These are phyloP conservation scores for Bombus confusus DNA, from an alignment of 1,140 invertebrate species.

Conservation along the genomic window DNA sequence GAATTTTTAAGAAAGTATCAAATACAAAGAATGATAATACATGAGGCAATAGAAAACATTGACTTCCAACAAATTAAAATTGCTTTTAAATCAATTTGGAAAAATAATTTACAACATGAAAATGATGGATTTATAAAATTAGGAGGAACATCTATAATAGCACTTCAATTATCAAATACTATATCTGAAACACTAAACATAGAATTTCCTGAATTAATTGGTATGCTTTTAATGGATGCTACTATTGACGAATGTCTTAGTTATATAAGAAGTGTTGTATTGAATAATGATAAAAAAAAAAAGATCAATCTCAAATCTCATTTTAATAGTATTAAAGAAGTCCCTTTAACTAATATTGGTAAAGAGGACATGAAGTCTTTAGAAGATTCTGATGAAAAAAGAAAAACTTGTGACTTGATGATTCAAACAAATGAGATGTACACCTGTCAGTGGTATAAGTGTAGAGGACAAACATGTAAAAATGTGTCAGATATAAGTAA, in stretches of 20 bases:
- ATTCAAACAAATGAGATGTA: neutral
- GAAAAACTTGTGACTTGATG: neutral
- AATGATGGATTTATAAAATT: constrained; percentile 80
- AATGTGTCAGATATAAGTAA: neutral
- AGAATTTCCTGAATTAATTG: constrained; percentile 74
- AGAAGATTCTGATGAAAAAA: neutral
- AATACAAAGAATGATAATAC: constrained; percentile 12
- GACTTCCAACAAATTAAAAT: constrained; percentile 77
- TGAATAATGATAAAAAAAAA: neutral
- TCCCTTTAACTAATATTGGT: neutral
- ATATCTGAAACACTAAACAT: constrained; percentile 66
- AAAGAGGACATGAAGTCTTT: neutral
- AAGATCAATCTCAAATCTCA: neutral
- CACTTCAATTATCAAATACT: constrained; percentile 78
- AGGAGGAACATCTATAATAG: constrained; percentile 82
- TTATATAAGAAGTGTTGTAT: constrained; percentile 56
- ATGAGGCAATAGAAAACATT: constrained; percentile 71
- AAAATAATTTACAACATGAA: constrained; percentile 63
- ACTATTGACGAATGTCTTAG: constrained; percentile 61
- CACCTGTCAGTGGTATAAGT: constrained; percentile 76
- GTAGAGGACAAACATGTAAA: constrained; percentile 69
- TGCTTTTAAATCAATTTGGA: constrained; percentile 75
- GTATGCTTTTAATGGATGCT: constrained; percentile 73
- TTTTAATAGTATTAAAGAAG: neutral
- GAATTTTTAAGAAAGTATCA: constrained; percentile 61